phyloP scores from a whole-genome alignment of 2,797 vertebrate species.

The Carapus acus region DNA sequence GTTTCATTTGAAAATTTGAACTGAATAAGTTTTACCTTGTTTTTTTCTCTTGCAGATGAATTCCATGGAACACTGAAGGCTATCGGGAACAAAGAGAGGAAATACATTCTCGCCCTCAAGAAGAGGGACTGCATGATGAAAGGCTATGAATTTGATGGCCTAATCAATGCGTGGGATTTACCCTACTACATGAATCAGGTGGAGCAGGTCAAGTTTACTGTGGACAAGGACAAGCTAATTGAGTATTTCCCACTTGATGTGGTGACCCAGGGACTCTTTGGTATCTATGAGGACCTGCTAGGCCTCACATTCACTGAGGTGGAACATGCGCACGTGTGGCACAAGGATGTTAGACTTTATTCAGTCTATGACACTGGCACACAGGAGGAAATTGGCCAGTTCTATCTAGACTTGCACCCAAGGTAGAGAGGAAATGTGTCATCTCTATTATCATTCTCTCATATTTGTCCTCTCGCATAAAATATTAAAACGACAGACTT shows the following conservation, averaged over 20 bases:
- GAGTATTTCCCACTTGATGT: conserved; percentile 90
- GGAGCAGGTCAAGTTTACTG: conserved; percentile 85
- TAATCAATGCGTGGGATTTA: conserved; percentile 91
- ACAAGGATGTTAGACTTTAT: conserved; percentile 80
- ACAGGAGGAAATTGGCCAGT: conserved; percentile 83
- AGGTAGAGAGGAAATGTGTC: conserved; percentile 71
- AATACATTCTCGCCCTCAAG: conserved; percentile 84
- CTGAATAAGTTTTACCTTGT: not conserved
- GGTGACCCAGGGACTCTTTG: conserved; percentile 84
- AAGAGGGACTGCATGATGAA: conserved; percentile 81
- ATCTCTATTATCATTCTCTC: not conserved
- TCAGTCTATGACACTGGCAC: conserved; percentile 77
- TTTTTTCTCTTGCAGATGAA: conserved; percentile 69
- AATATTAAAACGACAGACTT: not conserved
- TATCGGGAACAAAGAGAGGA: conserved; percentile 80
- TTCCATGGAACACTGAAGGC: conserved; percentile 82
- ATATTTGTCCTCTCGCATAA: not conserved
- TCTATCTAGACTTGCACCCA: conserved; percentile 92
- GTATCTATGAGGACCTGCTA: conserved; percentile 88
- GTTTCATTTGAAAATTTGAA: too few relatives aligned
- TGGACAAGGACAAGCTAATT: conserved; percentile 90
- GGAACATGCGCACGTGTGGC: conserved; percentile 79
- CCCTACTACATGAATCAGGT: conserved; percentile 91
- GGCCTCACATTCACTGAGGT: conserved; percentile 82
- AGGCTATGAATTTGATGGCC: conserved; percentile 78